A percentile compares a stretch with the other conserved stretches of the same genome.
phyloP scores from a whole-genome alignment of 1,140 invertebrate species.

The Metopolophium dirhodum region DNA sequence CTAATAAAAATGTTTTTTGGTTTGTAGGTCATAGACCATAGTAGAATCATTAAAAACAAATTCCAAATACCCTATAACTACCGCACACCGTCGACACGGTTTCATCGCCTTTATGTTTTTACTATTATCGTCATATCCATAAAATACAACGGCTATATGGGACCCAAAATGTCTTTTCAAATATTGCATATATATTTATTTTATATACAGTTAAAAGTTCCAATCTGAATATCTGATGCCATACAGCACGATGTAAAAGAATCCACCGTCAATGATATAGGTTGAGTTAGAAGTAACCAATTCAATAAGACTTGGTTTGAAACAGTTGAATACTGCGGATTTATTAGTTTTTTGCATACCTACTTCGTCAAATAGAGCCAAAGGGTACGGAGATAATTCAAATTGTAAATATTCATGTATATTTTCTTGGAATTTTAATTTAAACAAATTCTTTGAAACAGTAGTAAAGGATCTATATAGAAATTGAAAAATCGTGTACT shows the following conservation, averaged over 20 bases:
- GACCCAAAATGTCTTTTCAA: slow-evolving; percentile 57
- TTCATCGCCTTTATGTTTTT: background rate
- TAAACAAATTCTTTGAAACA: slow-evolving; percentile 63
- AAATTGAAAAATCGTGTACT: background rate
- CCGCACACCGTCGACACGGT: background rate
- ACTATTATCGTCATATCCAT: slow-evolving; percentile 57
- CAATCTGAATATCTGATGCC: slow-evolving; percentile 46
- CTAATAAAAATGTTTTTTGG: background rate
- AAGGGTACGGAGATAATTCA: slow-evolving; percentile 63
- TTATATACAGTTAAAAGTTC: slow-evolving; percentile 51
- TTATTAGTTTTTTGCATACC: slow-evolving; percentile 64
- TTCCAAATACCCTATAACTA: background rate
- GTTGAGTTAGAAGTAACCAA: background rate
- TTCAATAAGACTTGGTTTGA: background rate
- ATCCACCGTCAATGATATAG: slow-evolving; percentile 58
- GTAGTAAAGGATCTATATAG: slow-evolving; percentile 59
- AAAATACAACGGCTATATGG: slow-evolving; percentile 59
- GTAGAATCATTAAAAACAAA: background rate
- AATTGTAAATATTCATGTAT: slow-evolving; percentile 62
- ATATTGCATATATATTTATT: slow-evolving; percentile 58
- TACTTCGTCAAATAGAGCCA: slow-evolving; percentile 63
- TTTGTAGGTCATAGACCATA: background rate
- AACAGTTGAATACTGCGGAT: slow-evolving; percentile 55
- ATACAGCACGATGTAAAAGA: slow-evolving; percentile 54
- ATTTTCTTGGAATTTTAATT: slow-evolving; percentile 58